Percentiles rank a stretch among this genome's conserved stretches.
Conservation (phyloP, 1,140 invertebrate species). For the Penaeus japonicus region DNA sequence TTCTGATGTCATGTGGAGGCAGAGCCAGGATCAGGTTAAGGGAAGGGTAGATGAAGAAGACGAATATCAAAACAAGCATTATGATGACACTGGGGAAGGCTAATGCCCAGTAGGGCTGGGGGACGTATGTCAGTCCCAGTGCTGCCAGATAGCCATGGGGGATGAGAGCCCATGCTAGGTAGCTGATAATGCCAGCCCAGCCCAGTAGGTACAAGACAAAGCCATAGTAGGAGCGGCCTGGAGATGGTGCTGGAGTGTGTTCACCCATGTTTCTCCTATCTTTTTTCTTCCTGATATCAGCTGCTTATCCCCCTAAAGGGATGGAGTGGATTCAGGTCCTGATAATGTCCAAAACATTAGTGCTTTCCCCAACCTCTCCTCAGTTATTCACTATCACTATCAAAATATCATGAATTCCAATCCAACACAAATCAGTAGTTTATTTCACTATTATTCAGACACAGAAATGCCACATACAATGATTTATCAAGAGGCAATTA, state of each 20-base stretch:
- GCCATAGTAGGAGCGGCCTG: conserved; percentile 56
- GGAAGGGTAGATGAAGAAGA: conserved; percentile 53
- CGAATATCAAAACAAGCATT: conserved; percentile 43
- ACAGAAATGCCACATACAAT: too few species aligned
- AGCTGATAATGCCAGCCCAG: conserved; percentile 48
- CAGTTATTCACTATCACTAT: too few species aligned
- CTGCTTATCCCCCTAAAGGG: too few species aligned
- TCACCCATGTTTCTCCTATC: conserved; percentile 26
- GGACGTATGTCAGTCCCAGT: conserved; percentile 55
- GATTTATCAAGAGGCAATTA: too few species aligned
- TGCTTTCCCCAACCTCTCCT: too few species aligned
- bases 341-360: too few species aligned
- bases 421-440: too few species aligned
- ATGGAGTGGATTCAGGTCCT: too few species aligned
- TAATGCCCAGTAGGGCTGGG: conserved; percentile 56
- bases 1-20: conserved; percentile 52
- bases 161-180: conserved; percentile 55
- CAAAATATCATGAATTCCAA: too few species aligned
- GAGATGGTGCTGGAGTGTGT: conserved; percentile 53
- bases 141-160: conserved; percentile 50
- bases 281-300: background rate
- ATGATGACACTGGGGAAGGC: conserved; percentile 56
- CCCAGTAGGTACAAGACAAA: conserved; percentile 56
- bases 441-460: too few species aligned
- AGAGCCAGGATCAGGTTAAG: conserved; percentile 48